phyloP scores from a whole-genome alignment of 2,113 vertebrate species.

The Coptodon bakossiorum region DNA sequence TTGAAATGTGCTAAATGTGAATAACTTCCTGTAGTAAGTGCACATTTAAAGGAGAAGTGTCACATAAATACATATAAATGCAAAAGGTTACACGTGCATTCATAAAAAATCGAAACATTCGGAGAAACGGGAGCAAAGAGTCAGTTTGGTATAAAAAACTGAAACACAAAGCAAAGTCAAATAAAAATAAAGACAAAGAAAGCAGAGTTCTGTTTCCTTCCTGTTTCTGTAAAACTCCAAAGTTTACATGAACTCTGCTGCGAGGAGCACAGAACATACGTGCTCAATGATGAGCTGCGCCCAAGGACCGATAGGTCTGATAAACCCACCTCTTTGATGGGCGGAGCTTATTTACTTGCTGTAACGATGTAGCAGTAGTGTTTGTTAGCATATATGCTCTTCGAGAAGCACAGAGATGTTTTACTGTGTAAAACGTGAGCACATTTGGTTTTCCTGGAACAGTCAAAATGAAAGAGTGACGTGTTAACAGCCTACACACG shows the following conservation, averaged over 20 bases:
- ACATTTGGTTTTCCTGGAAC: background rate
- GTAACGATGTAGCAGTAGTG: background rate
- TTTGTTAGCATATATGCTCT: background rate
- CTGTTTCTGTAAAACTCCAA: background rate
- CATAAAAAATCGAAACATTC: background rate
- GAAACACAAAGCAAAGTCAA: background rate
- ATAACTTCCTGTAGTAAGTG: background rate
- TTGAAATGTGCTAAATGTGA: background rate
- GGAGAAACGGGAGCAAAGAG: background rate
- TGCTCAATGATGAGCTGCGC: background rate
- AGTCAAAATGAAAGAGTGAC: background rate
- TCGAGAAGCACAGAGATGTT: background rate
- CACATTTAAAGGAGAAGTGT: background rate
- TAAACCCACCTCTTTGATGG: background rate
- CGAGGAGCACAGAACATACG: background rate
- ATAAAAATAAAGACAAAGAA: background rate
- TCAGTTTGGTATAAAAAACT: background rate
- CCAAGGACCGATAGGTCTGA: background rate
- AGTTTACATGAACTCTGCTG: background rate
- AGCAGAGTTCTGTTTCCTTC: background rate
- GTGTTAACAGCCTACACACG: background rate
- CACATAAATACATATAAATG: background rate
- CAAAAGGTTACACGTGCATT: background rate
- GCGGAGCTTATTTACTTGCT: background rate
- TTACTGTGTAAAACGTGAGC: background rate